phyloP scores from a whole-genome alignment of 64 coral and sea anemone species.

The Stylophora pistillata region DNA sequence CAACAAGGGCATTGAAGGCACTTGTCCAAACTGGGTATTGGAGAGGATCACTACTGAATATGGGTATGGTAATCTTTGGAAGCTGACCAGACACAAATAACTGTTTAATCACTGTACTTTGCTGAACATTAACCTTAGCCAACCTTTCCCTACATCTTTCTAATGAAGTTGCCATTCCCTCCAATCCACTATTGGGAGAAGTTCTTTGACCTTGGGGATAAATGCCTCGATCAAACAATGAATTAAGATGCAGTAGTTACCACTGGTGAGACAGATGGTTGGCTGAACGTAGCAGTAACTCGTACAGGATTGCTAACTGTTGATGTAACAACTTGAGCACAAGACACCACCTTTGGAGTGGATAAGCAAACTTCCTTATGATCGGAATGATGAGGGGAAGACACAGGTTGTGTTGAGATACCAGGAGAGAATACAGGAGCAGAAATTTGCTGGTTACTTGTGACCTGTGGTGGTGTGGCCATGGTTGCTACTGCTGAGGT shows the following conservation, averaged over 20 bases:
- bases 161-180: slow-evolving; percentile 3
- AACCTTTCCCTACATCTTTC: slow-evolving; percentile 58
- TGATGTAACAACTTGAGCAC: background rate
- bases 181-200: background rate
- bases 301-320: background rate
- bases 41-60: slow-evolving; percentile 63
- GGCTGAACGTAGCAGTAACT: background rate
- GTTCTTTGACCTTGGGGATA: background rate
- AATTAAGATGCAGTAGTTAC: background rate
- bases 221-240: background rate
- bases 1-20: slow-evolving; percentile 58
- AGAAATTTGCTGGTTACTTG: background rate
- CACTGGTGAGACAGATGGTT: slow-evolving; percentile 7
- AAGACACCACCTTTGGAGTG: background rate
- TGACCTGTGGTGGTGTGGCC: no score
- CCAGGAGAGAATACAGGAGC: slow-evolving; percentile 5
- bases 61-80: slow-evolving; percentile 60
- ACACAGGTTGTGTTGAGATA: background rate
- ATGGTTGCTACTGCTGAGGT: slow-evolving; percentile 9
- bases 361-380: background rate
- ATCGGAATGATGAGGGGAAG: background rate
- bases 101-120: slow-evolving; percentile 31
- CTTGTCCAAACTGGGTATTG: slow-evolving; percentile 68
- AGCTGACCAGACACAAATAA: slow-evolving; percentile 26
- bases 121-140: slow-evolving; percentile 42